Base-by-base conservation (phyloP, 2,888 invertebrate species). In the Zelleria hepariella region DNA sequence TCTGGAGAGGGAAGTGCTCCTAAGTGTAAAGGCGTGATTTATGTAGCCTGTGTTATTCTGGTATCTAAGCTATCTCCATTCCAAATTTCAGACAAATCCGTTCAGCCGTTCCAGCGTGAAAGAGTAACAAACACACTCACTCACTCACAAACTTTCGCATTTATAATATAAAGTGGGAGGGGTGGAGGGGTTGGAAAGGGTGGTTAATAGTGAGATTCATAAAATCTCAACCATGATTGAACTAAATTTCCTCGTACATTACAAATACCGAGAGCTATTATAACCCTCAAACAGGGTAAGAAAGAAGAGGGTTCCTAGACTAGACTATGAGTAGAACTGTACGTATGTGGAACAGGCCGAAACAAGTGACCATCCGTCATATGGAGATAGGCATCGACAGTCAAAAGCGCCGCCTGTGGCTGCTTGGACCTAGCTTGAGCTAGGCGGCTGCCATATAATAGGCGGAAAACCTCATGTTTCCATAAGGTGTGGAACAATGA, bases 311-410 rank as follows among this genome's bases (percentile, higher is more conserved):
- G 10, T 42, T 42, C 32, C 10, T 4, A 15, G 32, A 42, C 15
- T 15, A 42, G 32, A n/a, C n/a, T n/a, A n/a, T 42, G 32, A 42
- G n/a, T n/a, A 42, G 42, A 2, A 42, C 42, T 42, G 42, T 7
- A 51, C 51, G 20, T 51, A 51, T 51, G 24, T 18, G 48, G 58
- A 49, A 42, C 49, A 25, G 48, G 23, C 18, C 25, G 26, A 20
- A 25, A n/a, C 24, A 23, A 18, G 60, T 25, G 47, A n/a, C 25
- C 48, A 61, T 61, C 58, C 60, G 62, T 63, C 60, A 54, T 59
- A 42, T 42, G 32, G 32, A 51, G 63, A 63, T 63, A 59, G 51
- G 55, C 56, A 63, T 63, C 63, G 60, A 23, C 15, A 7, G 61
- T 59, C 63, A 62, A 63, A 63, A 60, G 58, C 55, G 61, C 58